Conservation (phyloP, 2,888 invertebrate genomes). For the Xylophagus ater region DNA sequence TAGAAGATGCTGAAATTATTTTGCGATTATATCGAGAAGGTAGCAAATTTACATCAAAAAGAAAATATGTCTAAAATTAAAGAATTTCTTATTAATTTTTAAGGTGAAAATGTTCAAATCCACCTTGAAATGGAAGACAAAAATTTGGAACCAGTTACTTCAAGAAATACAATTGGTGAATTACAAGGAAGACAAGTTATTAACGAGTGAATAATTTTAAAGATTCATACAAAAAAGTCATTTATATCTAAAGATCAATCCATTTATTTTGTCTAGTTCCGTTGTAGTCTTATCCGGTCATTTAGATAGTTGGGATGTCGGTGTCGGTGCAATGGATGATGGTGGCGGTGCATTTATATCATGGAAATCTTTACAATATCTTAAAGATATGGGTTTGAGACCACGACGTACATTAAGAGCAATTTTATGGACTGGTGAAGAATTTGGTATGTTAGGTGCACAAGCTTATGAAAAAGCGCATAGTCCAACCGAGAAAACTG, state of each 20-base stretch:
- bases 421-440: conserved; percentile 74
- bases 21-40: conserved; percentile 50
- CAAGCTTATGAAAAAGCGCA: conserved; percentile 46
- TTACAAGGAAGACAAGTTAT: conserved; percentile 52
- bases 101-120: conserved; percentile 42
- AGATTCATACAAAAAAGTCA: too few species aligned
- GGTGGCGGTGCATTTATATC: conserved; percentile 71
- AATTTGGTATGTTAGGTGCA: conserved; percentile 58
- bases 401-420: conserved; percentile 62
- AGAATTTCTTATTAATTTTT: background rate
- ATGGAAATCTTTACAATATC: conserved; percentile 58
- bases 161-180: conserved; percentile 65
- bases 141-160: conserved; percentile 44
- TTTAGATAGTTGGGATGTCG: conserved; percentile 80
- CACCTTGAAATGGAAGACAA: conserved; percentile 55
- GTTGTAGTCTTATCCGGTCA: conserved; percentile 72
- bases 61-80: background rate
- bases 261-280: too few species aligned
- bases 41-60: conserved; percentile 24
- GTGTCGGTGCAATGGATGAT: conserved; percentile 80
- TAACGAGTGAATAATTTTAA: too few species aligned
- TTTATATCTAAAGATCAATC: too few species aligned
- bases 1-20: conserved; percentile 67
- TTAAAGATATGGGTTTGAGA: conserved; percentile 50
- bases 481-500: conserved; percentile 36